Conservation (phyloP, 1,140 invertebrate genomes). For the Dreissena polymorpha region DNA sequence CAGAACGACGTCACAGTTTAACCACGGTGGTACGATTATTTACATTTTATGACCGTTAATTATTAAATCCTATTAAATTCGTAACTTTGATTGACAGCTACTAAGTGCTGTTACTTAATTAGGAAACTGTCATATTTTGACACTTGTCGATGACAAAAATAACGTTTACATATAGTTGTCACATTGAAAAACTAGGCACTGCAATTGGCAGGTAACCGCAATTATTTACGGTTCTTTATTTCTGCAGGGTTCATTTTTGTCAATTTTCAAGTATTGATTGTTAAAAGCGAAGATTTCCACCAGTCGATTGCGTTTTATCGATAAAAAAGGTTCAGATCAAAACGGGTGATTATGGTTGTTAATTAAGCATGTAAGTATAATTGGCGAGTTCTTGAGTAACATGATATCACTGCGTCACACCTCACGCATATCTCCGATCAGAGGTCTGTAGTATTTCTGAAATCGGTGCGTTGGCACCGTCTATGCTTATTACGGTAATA, state of each 20-base stretch:
- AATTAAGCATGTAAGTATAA: constrained; percentile 42
- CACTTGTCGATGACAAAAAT: constrained; percentile 15
- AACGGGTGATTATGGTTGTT: constrained; percentile 32
- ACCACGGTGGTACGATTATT: too few relatives aligned
- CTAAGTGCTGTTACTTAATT: not conserved
- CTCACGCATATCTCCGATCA: not conserved
- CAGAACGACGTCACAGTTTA: too few relatives aligned
- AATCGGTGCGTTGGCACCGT: too few relatives aligned
- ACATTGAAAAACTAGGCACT: constrained; percentile 4
- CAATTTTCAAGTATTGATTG: too few relatives aligned
- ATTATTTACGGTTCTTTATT: not conserved
- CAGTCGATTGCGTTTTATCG: constrained; percentile 5
- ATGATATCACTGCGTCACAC: constrained; percentile 20
- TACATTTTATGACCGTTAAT: too few relatives aligned
- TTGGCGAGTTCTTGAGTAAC: constrained; percentile 8
- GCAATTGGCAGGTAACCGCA: constrained; percentile 18
- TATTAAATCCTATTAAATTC: too few relatives aligned
- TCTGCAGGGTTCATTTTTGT: too few relatives aligned
- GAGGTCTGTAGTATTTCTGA: not conserved
- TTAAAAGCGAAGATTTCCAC: too few relatives aligned
- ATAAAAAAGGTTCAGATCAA: constrained; percentile 29
- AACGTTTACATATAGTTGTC: constrained; percentile 21
- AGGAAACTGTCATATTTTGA: constrained; percentile 29
- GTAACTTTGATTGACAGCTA: too few relatives aligned
- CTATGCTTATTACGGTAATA: too few relatives aligned